A percentile compares a stretch with the other conserved stretches of the same genome.
These are phyloP conservation scores for Oedothorax gibbosus DNA, from an alignment of 1,140 invertebrate genomes.

Conservation along the genomic window DNA sequence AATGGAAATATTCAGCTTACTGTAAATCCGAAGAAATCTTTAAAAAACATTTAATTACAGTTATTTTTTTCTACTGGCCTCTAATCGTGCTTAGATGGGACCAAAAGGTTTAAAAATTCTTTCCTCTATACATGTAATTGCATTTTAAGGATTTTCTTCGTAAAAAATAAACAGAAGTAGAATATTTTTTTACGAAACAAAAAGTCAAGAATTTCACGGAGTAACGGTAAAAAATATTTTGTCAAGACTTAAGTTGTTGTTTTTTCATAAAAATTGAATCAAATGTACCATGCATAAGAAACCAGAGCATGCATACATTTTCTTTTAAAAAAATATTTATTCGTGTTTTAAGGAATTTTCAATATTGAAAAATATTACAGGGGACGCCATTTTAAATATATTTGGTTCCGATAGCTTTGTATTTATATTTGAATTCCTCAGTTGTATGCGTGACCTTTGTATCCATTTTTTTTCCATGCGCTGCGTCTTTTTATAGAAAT, in stretches of 20 bases:
- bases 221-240: conserved; percentile 27
- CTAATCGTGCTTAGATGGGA: no score
- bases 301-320: not conserved
- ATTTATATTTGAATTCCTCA: conserved; percentile 35
- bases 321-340: conserved; percentile 3
- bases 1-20: conserved; percentile 6
- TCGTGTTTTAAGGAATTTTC: conserved; percentile 20
- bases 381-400: conserved; percentile 13
- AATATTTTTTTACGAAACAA: not conserved
- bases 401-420: not conserved
- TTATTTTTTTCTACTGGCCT: not conserved
- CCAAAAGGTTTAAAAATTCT: no score
- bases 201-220: not conserved
- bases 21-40: not conserved
- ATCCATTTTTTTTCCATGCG: not conserved
- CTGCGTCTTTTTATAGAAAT: conserved; percentile 4
- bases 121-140: not conserved
- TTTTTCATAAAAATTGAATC: conserved; percentile 9
- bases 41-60: conserved; percentile 17
- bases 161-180: not conserved
- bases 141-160: not conserved
- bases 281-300: not conserved
- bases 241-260: not conserved
- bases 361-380: conserved; percentile 18
- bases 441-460: not conserved